phyloP scores from a whole-genome alignment of 2,888 invertebrate genomes.

The Nemotelus nigrinus region DNA sequence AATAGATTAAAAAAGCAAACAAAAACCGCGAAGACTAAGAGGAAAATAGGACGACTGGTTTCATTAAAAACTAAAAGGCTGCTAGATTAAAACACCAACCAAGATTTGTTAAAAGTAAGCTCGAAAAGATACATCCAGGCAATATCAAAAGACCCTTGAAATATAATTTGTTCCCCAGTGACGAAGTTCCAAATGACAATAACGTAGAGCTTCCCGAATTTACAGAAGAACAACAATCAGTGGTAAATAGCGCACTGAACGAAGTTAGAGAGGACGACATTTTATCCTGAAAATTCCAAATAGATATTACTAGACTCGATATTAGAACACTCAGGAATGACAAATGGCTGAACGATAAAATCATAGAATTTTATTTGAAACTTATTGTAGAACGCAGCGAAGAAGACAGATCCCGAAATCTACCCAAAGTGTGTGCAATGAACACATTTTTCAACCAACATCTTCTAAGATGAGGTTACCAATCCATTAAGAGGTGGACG shows the following conservation, averaged over 20 bases:
- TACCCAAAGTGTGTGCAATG: slow-evolving; percentile 15
- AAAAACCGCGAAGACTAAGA: too few species aligned
- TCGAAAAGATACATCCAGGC: neutral
- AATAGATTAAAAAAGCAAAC: too few species aligned
- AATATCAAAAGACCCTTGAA: slow-evolving; percentile 21
- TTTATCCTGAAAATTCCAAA: neutral
- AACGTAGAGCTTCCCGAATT: neutral
- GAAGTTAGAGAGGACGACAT: neutral
- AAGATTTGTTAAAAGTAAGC: neutral
- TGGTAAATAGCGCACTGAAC: slow-evolving; percentile 2
- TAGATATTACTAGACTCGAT: slow-evolving; percentile 23
- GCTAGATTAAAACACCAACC: neutral
- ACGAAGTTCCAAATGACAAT: neutral
- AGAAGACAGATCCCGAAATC: slow-evolving; percentile 16
- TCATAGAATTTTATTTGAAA: slow-evolving; percentile 21
- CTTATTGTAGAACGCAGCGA: slow-evolving; percentile 19
- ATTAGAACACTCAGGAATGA: slow-evolving; percentile 8
- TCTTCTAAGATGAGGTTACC: slow-evolving; percentile 20
- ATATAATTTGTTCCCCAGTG: neutral
- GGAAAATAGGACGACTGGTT: too few species aligned
- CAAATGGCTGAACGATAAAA: slow-evolving; percentile 15
- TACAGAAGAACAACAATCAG: neutral
- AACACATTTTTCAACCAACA: slow-evolving; percentile 3
- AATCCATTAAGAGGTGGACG: slow-evolving; percentile 10
- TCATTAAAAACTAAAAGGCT: neutral